Percentiles rank a stretch among this genome's conserved stretches.
Evolutionary conservation across 1,140 invertebrate species (phyloP).

Genomic region (Galendromus occidentalis): DNA sequence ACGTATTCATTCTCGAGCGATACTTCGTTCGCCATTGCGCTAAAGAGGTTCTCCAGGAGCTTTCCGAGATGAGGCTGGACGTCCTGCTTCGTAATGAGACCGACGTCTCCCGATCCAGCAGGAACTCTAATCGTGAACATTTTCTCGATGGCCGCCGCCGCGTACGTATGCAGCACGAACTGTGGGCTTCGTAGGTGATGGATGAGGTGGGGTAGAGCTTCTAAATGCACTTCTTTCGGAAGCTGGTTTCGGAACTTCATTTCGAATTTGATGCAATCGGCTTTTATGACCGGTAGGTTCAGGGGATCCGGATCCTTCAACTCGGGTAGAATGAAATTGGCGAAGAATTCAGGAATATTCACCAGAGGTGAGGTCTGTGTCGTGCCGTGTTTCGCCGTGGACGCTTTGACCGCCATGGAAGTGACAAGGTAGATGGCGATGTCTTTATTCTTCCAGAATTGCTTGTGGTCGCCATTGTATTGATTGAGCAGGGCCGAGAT

Average conservation of each 20-base stretch:
- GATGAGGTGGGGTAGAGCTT: slow-evolving; percentile 51
- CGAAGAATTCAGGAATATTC: slow-evolving; percentile 65
- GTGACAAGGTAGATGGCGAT: slow-evolving; percentile 87
- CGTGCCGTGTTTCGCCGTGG: slow-evolving; percentile 71
- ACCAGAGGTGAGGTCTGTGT: slow-evolving; percentile 75
- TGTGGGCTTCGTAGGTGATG: slow-evolving; percentile 46
- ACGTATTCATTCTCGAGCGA: slow-evolving; percentile 87
- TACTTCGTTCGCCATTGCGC: slow-evolving; percentile 42
- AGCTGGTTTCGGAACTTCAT: slow-evolving; percentile 83
- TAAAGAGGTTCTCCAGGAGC: slow-evolving; percentile 53
- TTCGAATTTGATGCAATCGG: slow-evolving; percentile 84
- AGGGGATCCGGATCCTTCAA: slow-evolving; percentile 42
- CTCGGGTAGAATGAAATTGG: slow-evolving; percentile 61
- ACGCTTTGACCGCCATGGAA: slow-evolving; percentile 70
- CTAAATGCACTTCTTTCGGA: slow-evolving; percentile 49
- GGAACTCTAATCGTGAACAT: slow-evolving; percentile 48
- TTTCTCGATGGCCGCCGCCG: slow-evolving; percentile 73
- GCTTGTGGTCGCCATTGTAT: slow-evolving; percentile 47
- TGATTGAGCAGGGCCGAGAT: slow-evolving; percentile 42
- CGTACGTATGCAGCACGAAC: slow-evolving; percentile 80
- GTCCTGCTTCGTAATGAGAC: slow-evolving; percentile 30
- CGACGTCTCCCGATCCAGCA: slow-evolving; percentile 19
- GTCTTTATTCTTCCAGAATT: slow-evolving; percentile 83
- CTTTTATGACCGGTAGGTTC: slow-evolving; percentile 70
- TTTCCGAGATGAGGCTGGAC: slow-evolving; percentile 31